Base-by-base conservation (phyloP, 2,888 invertebrate species). In the Euzophera pinguis region DNA sequence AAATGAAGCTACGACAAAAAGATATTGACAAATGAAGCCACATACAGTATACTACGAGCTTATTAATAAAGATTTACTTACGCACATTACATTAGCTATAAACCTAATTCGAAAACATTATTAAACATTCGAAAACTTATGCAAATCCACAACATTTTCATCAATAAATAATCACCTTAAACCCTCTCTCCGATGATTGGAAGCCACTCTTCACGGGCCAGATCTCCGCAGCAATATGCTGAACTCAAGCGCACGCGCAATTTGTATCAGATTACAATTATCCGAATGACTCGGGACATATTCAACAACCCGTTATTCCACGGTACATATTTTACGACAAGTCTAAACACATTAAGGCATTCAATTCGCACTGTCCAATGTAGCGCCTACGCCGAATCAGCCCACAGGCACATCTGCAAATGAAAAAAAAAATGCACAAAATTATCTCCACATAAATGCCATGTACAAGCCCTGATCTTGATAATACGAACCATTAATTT, bases 381-480 rank as follows among this genome's bases (percentile, higher is more conserved):
- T 60, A 59, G 61, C 66, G 67, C 69, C 71, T 67, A 69, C 71
- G 67, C 65, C 60, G 58, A 57, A 58, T 61, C 67, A 68, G 59
- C 65, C 66, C 64, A 69, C 65, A 60, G 62, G 67, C 69, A 71
- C 73, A 73, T 70, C 71, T 73, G 71, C 71, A 78, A 81, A 66
- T 54, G 64, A 78, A 80, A 83, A 81, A n/a, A n/a, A 74, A 76
- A 80, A 76, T 67, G 78, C 82, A 84, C 82, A 86, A 86, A 88
- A 88, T 90, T 88, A 90, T 90, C 90, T 89, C 78, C 78, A 76
- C 83, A 89, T 90, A 90, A 90, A 89, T 87, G 90, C 87, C 89
- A 86, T 89, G 90, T 88, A 85, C 85, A 77, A 78, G 82, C 71
- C 78, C 77, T 81, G 83, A 90, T 90, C 90, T 45, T 84, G 90